phyloP scores from a whole-genome alignment of 2,888 invertebrate species.

The Calameuta pallipes region DNA sequence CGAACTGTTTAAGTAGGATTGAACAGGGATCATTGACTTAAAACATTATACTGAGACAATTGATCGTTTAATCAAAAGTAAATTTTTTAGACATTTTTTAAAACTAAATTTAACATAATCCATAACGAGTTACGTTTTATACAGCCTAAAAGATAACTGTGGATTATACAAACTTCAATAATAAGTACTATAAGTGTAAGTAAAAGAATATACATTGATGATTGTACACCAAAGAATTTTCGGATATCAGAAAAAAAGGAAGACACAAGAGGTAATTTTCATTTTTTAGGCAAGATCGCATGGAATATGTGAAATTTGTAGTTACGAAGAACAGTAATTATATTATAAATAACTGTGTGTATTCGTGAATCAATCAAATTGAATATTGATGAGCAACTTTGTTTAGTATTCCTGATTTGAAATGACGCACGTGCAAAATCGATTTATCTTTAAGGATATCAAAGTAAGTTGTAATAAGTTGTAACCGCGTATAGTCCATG shows the following conservation, averaged over 20 bases:
- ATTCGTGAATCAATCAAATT: background rate
- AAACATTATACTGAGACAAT: background rate
- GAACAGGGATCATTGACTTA: background rate
- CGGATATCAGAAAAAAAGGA: slow-evolving; percentile 23
- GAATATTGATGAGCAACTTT: background rate
- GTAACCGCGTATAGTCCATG: background rate
- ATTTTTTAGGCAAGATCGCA: slow-evolving; percentile 28
- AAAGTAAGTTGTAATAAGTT: background rate
- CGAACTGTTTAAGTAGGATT: background rate
- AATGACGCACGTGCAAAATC: background rate
- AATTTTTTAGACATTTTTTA: background rate
- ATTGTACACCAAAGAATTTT: slow-evolving; percentile 4
- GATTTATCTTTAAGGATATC: background rate
- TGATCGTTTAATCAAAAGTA: background rate
- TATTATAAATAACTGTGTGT: background rate
- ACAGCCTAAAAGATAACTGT: background rate
- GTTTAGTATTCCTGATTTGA: background rate
- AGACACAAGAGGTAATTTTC: slow-evolving; percentile 34
- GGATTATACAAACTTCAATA: background rate
- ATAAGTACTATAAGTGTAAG: slow-evolving; percentile 6
- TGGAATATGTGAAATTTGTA: background rate
- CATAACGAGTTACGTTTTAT: slow-evolving; percentile 4
- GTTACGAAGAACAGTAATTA: background rate
- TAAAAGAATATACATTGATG: slow-evolving; percentile 15
- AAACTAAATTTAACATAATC: background rate